A percentile compares a stretch with the other conserved stretches of the same genome.
Evolutionary conservation across 2,888 invertebrate genomes (phyloP).

Genomic region (Parnassius apollo): DNA sequence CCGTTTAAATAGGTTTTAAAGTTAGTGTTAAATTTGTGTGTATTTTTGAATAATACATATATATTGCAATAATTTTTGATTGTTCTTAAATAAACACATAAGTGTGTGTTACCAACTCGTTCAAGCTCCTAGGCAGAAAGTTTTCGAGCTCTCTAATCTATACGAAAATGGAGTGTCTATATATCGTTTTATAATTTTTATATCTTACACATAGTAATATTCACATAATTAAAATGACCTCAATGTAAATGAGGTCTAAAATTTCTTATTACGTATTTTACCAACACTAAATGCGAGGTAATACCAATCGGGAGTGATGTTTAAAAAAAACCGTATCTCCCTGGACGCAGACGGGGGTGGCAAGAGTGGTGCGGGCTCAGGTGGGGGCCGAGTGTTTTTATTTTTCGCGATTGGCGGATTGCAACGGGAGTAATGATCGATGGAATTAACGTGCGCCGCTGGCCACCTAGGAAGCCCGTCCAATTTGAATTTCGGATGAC

Average conservation of each 20-base stretch:
- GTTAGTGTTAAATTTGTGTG: too few species aligned
- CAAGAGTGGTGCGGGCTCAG: slow-evolving; percentile 44
- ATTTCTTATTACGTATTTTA: slow-evolving; percentile 17
- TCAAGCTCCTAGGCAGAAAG: too few species aligned
- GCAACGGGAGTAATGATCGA: slow-evolving; percentile 79
- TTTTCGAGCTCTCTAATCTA: too few species aligned
- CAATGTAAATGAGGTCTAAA: slow-evolving; percentile 10
- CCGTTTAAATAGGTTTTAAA: too few species aligned
- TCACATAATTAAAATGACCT: not conserved
- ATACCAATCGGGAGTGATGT: slow-evolving; percentile 68
- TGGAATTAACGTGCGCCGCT: slow-evolving; percentile 73
- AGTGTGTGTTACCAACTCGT: too few species aligned
- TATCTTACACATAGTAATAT: too few species aligned
- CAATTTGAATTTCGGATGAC: slow-evolving; percentile 55
- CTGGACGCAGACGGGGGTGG: slow-evolving; percentile 47
- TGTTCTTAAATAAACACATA: too few species aligned
- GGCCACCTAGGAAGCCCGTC: slow-evolving; percentile 54
- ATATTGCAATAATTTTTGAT: too few species aligned
- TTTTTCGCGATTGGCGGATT: slow-evolving; percentile 80
- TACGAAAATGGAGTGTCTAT: too few species aligned
- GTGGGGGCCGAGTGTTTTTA: slow-evolving; percentile 73
- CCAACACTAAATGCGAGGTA: slow-evolving; percentile 38
- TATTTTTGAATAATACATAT: too few species aligned
- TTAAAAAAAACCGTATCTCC: slow-evolving; percentile 72
- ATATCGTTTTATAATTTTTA: too few species aligned